phyloP scores from a whole-genome alignment of 2,797 vertebrate species.

The Malacoraja senta region DNA sequence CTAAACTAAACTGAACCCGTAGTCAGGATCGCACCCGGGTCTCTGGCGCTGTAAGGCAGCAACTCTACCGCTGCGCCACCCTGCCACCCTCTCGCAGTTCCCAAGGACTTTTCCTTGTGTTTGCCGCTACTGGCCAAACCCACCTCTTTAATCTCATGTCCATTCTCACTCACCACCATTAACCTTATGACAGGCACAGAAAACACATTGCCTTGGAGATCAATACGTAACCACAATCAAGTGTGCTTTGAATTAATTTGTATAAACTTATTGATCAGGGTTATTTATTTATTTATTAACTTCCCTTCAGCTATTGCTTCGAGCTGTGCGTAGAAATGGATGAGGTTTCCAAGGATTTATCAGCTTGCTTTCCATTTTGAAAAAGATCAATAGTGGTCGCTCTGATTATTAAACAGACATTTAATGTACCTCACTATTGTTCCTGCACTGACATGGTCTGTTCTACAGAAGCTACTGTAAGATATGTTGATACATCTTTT shows the following conservation, averaged over 20 bases:
- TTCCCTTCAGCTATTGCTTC: not conserved
- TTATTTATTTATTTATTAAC: not conserved
- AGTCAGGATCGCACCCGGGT: too few relatives aligned
- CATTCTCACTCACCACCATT: not conserved
- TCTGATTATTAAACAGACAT: not conserved
- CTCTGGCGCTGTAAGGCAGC: too few relatives aligned
- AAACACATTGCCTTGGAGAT: not conserved
- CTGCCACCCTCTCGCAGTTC: not conserved
- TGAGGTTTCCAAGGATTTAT: not conserved
- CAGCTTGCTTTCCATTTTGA: not conserved
- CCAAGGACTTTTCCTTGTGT: not conserved
- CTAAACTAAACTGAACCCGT: too few relatives aligned
- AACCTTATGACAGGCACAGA: not conserved
- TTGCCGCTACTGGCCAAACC: not conserved
- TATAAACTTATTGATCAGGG: not conserved
- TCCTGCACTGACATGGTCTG: not conserved
- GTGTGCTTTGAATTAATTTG: not conserved
- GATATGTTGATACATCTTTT: not conserved
- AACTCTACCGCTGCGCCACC: too few relatives aligned
- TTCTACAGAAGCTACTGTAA: not conserved
- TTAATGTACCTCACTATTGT: not conserved
- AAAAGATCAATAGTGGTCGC: not conserved
- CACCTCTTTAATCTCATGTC: not conserved
- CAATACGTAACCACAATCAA: not conserved
- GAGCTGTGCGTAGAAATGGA: not conserved